These are phyloP conservation scores for Fragum fragum DNA, from an alignment of 2,888 invertebrate species.

Conservation along the genomic window DNA sequence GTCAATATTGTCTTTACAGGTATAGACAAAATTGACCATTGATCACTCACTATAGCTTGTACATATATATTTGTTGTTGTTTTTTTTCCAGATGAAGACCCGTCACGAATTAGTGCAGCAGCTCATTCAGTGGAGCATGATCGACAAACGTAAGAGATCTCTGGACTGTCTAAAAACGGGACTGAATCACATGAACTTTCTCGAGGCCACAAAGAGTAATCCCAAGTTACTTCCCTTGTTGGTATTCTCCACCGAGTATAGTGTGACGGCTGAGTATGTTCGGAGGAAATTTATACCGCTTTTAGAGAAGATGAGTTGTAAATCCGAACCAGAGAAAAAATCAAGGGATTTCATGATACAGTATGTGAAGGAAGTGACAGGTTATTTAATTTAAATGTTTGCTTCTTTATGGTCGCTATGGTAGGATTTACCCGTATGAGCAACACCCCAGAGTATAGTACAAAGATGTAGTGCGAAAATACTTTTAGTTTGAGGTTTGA, in stretches of 20 bases:
- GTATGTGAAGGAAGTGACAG: slow-evolving; percentile 47
- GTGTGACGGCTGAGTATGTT: slow-evolving; percentile 56
- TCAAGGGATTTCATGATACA: slow-evolving; percentile 40
- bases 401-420: too few relatives aligned
- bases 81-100: slow-evolving; percentile 50
- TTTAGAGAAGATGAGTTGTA: slow-evolving; percentile 40
- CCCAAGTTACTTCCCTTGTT: slow-evolving; percentile 53
- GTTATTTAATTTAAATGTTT: too few relatives aligned
- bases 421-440: too few relatives aligned
- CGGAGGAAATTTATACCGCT: slow-evolving; percentile 37
- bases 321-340: slow-evolving; percentile 33
- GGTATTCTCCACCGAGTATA: slow-evolving; percentile 57
- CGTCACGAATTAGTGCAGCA: slow-evolving; percentile 51
- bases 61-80: too few relatives aligned
- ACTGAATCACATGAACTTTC: slow-evolving; percentile 54
- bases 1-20: too few relatives aligned
- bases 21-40: too few relatives aligned
- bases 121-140: slow-evolving; percentile 59
- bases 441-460: too few relatives aligned
- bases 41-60: too few relatives aligned
- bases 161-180: slow-evolving; percentile 61
- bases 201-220: slow-evolving; percentile 44
- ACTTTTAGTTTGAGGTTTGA: too few relatives aligned
- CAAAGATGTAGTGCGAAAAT: too few relatives aligned
- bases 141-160: slow-evolving; percentile 60